phyloP scores from a whole-genome alignment of 1,140 invertebrate species.

The Bombus haemorrhoidalis region DNA sequence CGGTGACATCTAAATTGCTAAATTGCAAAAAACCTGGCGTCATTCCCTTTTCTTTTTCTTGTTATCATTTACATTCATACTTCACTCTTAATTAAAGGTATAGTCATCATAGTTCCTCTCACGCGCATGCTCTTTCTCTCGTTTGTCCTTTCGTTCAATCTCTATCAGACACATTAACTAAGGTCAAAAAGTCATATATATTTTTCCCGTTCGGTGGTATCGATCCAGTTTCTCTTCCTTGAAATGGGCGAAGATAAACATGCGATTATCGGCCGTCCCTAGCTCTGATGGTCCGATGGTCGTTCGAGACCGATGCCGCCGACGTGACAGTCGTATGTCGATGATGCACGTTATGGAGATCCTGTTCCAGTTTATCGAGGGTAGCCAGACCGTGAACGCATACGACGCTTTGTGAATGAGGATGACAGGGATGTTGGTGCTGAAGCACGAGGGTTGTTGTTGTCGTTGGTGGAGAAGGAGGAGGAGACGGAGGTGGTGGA shows the following conservation, averaged over 20 bases:
- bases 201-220: conserved; percentile 21
- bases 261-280: conserved; percentile 30
- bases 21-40: conserved; percentile 30
- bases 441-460: conserved; percentile 51
- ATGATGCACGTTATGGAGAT: conserved; percentile 65
- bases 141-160: not conserved
- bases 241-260: not conserved
- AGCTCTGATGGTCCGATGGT: conserved; percentile 12
- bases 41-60: not conserved
- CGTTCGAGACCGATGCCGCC: not conserved
- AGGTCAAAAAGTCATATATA: conserved; percentile 40
- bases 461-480: conserved; percentile 53
- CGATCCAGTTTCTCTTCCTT: conserved; percentile 18
- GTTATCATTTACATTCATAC: conserved; percentile 5
- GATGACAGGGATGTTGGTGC: conserved; percentile 61
- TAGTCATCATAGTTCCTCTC: conserved; percentile 1
- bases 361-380: conserved; percentile 70
- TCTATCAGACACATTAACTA: conserved; percentile 53
- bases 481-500: conserved; percentile 57
- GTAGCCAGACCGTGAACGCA: conserved; percentile 71
- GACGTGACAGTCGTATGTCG: conserved; percentile 5
- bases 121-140: not conserved
- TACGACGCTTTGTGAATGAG: conserved; percentile 67
- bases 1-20: conserved; percentile 24
- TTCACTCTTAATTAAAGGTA: conserved; percentile 49